Conservation (phyloP, 1,140 invertebrate species). For the Procambarus virginalis region DNA sequence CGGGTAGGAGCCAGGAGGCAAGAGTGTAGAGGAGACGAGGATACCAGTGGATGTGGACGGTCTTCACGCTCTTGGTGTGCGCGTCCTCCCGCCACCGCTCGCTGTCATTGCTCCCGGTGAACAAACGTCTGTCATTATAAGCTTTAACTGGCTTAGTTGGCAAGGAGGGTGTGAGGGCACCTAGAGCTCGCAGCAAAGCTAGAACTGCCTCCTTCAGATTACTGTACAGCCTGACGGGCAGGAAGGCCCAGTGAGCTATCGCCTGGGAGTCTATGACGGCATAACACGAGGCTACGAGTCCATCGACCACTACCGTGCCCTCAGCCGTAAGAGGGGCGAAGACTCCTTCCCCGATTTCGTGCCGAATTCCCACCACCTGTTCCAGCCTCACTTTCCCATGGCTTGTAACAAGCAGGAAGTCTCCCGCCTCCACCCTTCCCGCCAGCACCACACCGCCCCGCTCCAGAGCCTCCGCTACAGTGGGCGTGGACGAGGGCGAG, state of each 20-base stretch:
- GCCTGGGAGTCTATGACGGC: slow-evolving; percentile 89
- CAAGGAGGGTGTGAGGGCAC: slow-evolving; percentile 67
- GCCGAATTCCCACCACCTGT: slow-evolving; percentile 79
- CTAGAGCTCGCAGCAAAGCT: slow-evolving; percentile 67
- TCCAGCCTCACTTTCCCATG: slow-evolving; percentile 76
- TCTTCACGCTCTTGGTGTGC: slow-evolving; percentile 18
- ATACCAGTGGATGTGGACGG: slow-evolving; percentile 89
- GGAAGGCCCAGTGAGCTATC: slow-evolving; percentile 88
- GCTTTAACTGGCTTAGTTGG: slow-evolving; percentile 40
- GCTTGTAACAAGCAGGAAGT: slow-evolving; percentile 72
- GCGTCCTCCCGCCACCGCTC: slow-evolving; percentile 18
- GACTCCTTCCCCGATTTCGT: slow-evolving; percentile 81
- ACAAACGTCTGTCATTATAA: background rate
- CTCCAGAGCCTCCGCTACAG: slow-evolving; percentile 30
- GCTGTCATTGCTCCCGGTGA: slow-evolving; percentile 3
- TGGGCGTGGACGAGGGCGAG: slow-evolving; percentile 11
- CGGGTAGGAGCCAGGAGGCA: slow-evolving; percentile 82
- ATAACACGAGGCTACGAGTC: slow-evolving; percentile 94
- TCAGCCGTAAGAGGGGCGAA: slow-evolving; percentile 91
- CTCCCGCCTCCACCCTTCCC: slow-evolving; percentile 74
- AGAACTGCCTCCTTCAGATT: slow-evolving; percentile 74
- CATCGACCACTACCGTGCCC: slow-evolving; percentile 93
- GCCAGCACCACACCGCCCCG: slow-evolving; percentile 72
- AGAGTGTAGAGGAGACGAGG: slow-evolving; percentile 84
- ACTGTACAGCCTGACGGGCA: slow-evolving; percentile 81